phyloP scores from a whole-genome alignment of 1,140 invertebrate genomes.

The Drosophila setifemur region DNA sequence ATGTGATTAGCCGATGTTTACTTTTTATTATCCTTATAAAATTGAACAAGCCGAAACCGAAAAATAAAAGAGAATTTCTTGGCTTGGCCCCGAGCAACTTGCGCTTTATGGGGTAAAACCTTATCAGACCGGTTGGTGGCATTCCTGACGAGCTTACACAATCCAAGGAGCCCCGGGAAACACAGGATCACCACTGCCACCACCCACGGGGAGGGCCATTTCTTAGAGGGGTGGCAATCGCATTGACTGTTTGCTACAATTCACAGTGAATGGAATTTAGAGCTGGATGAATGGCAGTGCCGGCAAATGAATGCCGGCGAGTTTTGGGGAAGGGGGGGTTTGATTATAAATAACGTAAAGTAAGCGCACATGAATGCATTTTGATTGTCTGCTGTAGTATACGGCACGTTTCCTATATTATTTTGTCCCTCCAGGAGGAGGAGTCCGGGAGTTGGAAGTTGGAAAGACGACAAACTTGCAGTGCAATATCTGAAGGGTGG shows the following conservation, averaged over 20 bases:
- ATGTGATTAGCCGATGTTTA: constrained; percentile 7
- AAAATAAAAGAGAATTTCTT: no score
- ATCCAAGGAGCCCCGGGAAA: neutral
- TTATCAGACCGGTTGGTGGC: constrained; percentile 4
- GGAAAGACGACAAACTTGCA: constrained; percentile 50
- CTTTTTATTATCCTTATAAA: constrained; percentile 24
- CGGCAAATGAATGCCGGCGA: constrained; percentile 27
- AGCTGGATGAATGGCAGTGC: constrained; percentile 44
- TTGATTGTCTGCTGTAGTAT: constrained; percentile 76
- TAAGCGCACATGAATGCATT: constrained; percentile 79
- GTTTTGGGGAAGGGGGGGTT: neutral
- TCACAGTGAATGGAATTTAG: constrained; percentile 68
- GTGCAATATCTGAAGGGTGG: constrained; percentile 5
- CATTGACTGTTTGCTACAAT: constrained; percentile 54
- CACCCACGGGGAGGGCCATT: no score
- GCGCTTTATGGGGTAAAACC: constrained; percentile 20
- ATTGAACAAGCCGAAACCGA: constrained; percentile 12
- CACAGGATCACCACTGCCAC: no score
- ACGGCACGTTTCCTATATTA: constrained; percentile 68
- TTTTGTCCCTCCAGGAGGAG: constrained; percentile 7
- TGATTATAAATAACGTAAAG: constrained; percentile 78
- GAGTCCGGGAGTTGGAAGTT: constrained; percentile 48
- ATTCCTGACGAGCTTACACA: constrained; percentile 14
- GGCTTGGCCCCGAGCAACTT: constrained; percentile 17
- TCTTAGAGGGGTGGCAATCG: constrained; percentile 15